Evolutionary conservation across 1,140 invertebrate genomes (phyloP).

Genomic region (Macrostomum lignano): DNA sequence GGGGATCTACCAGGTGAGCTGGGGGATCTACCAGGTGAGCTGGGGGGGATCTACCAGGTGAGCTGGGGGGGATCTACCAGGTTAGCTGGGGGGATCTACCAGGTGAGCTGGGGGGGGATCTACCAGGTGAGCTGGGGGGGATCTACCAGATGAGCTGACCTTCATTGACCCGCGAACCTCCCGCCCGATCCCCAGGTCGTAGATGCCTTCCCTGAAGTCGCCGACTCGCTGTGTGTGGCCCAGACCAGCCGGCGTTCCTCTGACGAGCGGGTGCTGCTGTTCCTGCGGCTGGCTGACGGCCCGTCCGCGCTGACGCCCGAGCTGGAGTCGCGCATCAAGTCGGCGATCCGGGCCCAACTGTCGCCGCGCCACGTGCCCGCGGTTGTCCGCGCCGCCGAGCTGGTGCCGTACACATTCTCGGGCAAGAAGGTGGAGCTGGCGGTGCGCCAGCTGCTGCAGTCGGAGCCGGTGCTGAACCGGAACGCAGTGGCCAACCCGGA

Average conservation of each 20-base stretch:
- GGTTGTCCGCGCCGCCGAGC: conserved; percentile 23
- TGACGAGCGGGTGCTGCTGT: conserved; percentile 34
- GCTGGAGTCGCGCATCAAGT: conserved; percentile 21
- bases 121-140: too few species aligned
- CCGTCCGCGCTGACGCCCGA: conserved; percentile 19
- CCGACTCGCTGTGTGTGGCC: conserved; percentile 33
- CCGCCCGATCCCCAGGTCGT: too few species aligned
- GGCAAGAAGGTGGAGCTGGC: conserved; percentile 37
- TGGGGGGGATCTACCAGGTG: too few species aligned
- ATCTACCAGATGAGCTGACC: too few species aligned
- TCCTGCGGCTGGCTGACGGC: conserved; percentile 30
- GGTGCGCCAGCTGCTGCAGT: conserved; percentile 31
- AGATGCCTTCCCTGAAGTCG: conserved; percentile 29
- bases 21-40: too few species aligned
- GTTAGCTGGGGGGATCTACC: too few species aligned
- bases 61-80: too few species aligned
- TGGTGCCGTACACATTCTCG: conserved; percentile 32
- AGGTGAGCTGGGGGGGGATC: too few species aligned
- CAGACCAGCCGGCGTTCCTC: conserved; percentile 19
- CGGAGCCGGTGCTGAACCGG: conserved; percentile 19
- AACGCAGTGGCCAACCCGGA: conserved; percentile 21
- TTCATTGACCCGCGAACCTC: too few species aligned
- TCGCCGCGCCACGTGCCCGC: conserved; percentile 32
- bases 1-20: too few species aligned
- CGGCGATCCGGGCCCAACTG: conserved; percentile 25